Conservation (phyloP, 2,888 invertebrate species). For the Metopia argyrocephala region DNA sequence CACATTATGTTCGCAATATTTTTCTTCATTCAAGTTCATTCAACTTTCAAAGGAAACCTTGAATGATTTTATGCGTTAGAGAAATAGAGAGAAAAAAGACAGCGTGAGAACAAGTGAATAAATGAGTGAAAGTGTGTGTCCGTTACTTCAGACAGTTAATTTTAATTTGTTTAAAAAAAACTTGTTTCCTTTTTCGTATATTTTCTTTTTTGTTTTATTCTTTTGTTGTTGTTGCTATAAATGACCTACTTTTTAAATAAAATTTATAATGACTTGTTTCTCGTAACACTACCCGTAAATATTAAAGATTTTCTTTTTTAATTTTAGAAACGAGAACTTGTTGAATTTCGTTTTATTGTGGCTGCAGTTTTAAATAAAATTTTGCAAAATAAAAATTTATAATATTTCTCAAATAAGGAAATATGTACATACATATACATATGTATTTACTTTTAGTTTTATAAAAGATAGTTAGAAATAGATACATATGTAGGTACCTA, state of each 20-base stretch:
- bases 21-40: conserved; percentile 7
- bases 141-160: not conserved
- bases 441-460: too few species aligned
- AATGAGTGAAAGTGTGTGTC: not conserved
- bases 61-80: too few species aligned
- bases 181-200: not conserved
- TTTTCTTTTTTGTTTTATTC: not conserved
- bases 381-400: too few species aligned
- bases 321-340: not conserved
- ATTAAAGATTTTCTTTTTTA: not conserved
- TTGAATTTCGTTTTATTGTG: not conserved
- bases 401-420: too few species aligned
- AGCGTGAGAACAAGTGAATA: not conserved
- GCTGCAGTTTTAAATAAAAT: not conserved
- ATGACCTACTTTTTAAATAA: conserved; percentile 13
- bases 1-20: not conserved
- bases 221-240: not conserved
- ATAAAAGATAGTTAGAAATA: too few species aligned
- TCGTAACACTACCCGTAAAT: not conserved
- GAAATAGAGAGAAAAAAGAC: too few species aligned
- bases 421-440: too few species aligned
- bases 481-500: too few species aligned
- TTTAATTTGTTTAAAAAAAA: conserved; percentile 17
- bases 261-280: not conserved
- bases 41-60: conserved; percentile 5